Percentiles rank a stretch among this genome's conserved stretches.
These are phyloP conservation scores for Dynastes maya DNA, from an alignment of 2,888 invertebrate species.

Conservation along the genomic window DNA sequence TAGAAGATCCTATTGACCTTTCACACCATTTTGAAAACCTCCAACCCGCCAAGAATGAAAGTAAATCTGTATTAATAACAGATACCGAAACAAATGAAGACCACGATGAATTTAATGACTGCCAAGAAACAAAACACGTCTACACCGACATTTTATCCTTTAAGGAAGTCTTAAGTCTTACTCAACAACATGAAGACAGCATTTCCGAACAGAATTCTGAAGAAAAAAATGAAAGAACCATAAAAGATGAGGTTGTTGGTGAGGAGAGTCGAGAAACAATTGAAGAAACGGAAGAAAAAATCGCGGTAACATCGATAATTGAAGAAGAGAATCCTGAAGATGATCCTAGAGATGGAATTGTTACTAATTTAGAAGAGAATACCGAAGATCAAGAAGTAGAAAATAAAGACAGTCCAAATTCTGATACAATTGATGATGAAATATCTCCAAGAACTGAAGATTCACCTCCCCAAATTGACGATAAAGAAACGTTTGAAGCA, in stretches of 20 bases:
- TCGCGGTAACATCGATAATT: neutral
- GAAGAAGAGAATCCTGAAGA: neutral
- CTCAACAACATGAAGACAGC: neutral
- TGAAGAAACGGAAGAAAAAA: conserved; percentile 10
- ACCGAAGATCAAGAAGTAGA: too few species aligned
- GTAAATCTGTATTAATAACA: neutral
- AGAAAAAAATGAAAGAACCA: too few species aligned
- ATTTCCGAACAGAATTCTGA: too few species aligned
- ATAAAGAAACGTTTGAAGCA: too few species aligned
- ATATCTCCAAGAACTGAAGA: too few species aligned
- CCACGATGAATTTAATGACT: neutral
- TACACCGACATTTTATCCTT: conserved; percentile 25
- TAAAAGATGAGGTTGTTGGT: too few species aligned
- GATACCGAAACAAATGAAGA: conserved; percentile 12
- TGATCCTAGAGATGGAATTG: neutral
- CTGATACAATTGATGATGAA: too few species aligned
- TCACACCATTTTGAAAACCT: conserved; percentile 15
- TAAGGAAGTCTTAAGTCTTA: neutral
- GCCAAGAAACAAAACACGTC: conserved; percentile 29
- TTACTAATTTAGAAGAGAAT: neutral
- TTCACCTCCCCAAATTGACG: too few species aligned
- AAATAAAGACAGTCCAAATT: too few species aligned
- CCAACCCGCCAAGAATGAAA: neutral
- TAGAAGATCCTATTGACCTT: conserved; percentile 21
- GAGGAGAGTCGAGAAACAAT: neutral